Conservation (phyloP, 2,888 invertebrate species). For the Agriopis leucophaearia region DNA sequence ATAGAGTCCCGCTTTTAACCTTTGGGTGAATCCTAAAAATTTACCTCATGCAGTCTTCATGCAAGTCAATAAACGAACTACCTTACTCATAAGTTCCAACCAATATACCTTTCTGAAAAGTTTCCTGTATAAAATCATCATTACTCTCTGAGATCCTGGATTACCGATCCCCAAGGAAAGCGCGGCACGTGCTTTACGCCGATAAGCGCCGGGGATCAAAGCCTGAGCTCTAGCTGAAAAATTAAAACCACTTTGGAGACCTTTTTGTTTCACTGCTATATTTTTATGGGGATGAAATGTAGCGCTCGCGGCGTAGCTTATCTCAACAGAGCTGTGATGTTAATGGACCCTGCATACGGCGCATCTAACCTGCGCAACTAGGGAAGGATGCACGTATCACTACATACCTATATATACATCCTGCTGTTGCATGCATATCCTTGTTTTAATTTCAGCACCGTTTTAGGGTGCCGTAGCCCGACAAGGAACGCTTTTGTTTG, state of each 20-base stretch:
- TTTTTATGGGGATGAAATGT: conserved; percentile 6
- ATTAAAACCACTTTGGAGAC: conserved; percentile 54
- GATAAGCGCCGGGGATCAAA: conserved; percentile 55
- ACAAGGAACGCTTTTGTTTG: too few relatives aligned
- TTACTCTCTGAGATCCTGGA: conserved; percentile 50
- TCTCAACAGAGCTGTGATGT: conserved; percentile 8
- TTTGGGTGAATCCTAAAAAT: too few relatives aligned
- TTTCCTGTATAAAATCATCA: conserved; percentile 51
- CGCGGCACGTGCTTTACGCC: conserved; percentile 55
- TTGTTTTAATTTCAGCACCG: too few relatives aligned
- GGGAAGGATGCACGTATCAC: too few relatives aligned
- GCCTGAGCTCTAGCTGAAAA: conserved; percentile 57
- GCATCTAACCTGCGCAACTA: too few relatives aligned
- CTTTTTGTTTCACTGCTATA: conserved; percentile 20
- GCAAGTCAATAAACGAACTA: conserved; percentile 12
- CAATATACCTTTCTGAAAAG: conserved; percentile 31
- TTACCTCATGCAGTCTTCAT: background rate
- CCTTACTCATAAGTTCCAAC: conserved; percentile 11
- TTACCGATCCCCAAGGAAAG: conserved; percentile 54
- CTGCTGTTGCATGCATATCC: too few relatives aligned
- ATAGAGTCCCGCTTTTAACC: too few relatives aligned
- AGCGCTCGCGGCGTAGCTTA: background rate
- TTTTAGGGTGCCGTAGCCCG: too few relatives aligned
- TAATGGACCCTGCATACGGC: background rate
- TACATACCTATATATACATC: too few relatives aligned